Base-by-base conservation (phyloP, 2,888 invertebrate species). In the Acronicta psi region DNA sequence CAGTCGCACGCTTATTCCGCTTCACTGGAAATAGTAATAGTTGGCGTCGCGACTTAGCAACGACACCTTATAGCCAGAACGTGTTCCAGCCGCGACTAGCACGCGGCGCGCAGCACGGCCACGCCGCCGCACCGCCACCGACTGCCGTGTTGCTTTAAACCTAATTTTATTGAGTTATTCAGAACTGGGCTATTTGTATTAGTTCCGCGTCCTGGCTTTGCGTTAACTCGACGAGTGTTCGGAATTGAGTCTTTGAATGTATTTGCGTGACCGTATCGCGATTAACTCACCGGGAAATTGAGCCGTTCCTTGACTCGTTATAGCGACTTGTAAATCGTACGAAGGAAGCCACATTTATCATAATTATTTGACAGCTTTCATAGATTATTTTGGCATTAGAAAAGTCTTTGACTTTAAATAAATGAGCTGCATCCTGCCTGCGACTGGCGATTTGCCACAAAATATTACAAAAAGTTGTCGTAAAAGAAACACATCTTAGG, bases 21-120 rank as follows among this genome's bases (percentile, higher is more conserved):
- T 89, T 88, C 89, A 88, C 72, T 89, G 87, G 87, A 88, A 90
- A 80, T 79, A 79, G 85, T 82, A 87, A 86, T 80, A 82, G 75
- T 80, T 72, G 58, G 77, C 69, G 62, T 69, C 67, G 68, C 63
- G 65, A 77, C 63, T 74, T 56, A 73, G 73, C 71, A 71, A 67
- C 84, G 77, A 75, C 77, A 76, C 81, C 80, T 83, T 85, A 87
- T 82, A 76, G 84, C 75, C 67, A 31, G 84, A 79, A 84, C 87
- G 86, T 87, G 88, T 79, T 65, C 55, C 56, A 50, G 59, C 57
- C 54, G 61, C 58, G 54, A 29, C 51, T 34, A 29, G 25, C 60
- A 20, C 55, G 46, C 62, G 59, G 46, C 42, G 14, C 17, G 51
- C 69, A 10, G 50, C 59, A 52, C 69, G 58, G 60, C 56, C 49